Base-by-base conservation (phyloP, 1,140 invertebrate species). In the Caligus rogercresseyi region DNA sequence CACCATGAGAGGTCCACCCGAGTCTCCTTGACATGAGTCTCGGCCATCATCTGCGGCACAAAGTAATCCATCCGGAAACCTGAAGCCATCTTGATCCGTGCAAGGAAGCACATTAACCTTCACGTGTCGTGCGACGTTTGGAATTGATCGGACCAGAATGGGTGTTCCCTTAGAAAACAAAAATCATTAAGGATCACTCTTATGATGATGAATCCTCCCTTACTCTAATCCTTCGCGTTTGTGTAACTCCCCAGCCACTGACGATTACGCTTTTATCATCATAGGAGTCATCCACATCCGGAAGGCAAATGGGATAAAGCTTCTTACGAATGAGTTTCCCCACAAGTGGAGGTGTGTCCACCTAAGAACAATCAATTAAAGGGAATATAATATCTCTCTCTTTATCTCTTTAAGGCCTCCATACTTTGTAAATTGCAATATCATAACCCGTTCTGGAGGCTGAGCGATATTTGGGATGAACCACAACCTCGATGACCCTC, bases 11-110 rank as follows among this genome's bases (percentile, higher is more conserved):
- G 61, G 61, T 15, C 61, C 61, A 18, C 61, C 61, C 2, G 51
- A 58, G 61, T 63, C 61, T 14, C 61, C 61, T 25, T 63, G 61
- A 21, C 61, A 63, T 21, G 61, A 63, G 52, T 63, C 61, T 3
- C 23, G 18, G n/a, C 52, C 52, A 57, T 52, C n/a, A 51, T 55
- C 58, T 51, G 25, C 19, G 13, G 58, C 58, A 51, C 58, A 61
- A 18, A 61, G 16, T 3, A 63, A 18, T 56, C 52, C 61, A 23
- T 56, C 3, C 26, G 52, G 52, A 55, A 20, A 60, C 3, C 21
- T 25, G 21, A 60, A 60, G n/a, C 43, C 31, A 43, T 60, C 26
- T 3, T 4, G n/a, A 60, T 60, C 26, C 18, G n/a, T 14, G 21
- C 23, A 25, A 13, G 3, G 15, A 20, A 43, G 25, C n/a, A 31